Conservation (phyloP, 2,113 vertebrate species). For the Phocoena phocoena region DNA sequence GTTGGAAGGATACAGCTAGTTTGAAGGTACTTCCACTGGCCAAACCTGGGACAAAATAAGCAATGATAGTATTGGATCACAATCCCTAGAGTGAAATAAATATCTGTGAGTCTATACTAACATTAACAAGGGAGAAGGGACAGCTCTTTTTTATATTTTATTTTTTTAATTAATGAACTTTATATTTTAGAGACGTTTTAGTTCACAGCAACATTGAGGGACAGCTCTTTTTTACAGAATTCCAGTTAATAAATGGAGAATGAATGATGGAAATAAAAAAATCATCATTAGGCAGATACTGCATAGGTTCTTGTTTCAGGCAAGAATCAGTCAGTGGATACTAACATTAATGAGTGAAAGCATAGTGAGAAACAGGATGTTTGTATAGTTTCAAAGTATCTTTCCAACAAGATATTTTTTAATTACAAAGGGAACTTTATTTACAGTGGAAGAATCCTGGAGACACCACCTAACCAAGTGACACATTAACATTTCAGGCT, state of each 20-base stretch:
- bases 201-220: neutral
- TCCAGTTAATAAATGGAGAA: too few species aligned
- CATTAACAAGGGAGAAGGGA: neutral
- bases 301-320: neutral
- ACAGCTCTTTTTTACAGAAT: neutral
- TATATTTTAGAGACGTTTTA: slow-evolving; percentile 7
- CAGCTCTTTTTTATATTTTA: neutral
- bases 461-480: neutral
- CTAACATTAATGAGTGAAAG: neutral
- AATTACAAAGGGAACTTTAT: neutral
- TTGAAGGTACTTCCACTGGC: neutral
- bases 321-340: neutral
- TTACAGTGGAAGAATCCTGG: neutral
- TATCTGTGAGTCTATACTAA: neutral
- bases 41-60: slow-evolving; percentile 11
- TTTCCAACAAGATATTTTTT: neutral
- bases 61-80: neutral
- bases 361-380: neutral
- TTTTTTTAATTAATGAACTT: slow-evolving; percentile 13
- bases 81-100: slow-evolving; percentile 9
- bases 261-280: neutral
- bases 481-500: neutral
- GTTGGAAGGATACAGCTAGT: neutral
- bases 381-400: neutral
- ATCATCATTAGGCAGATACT: neutral